phyloP scores from a whole-genome alignment of 2,113 vertebrate species.

The Pungitius pungitius region DNA sequence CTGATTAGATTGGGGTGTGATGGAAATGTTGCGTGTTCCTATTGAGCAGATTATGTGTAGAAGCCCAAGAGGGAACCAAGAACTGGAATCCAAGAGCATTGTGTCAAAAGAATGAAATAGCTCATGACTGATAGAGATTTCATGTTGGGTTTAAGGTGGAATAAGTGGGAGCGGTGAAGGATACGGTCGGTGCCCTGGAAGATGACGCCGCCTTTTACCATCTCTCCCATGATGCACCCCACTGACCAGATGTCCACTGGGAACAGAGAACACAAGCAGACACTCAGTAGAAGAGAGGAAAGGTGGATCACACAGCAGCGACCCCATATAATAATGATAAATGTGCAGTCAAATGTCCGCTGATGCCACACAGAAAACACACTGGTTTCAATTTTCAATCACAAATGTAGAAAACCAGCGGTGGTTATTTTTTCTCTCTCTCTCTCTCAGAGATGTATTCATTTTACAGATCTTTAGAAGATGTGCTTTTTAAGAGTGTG shows the following conservation, averaged over 20 bases:
- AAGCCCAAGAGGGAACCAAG: neutral
- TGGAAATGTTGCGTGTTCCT: neutral
- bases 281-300: conserved; percentile 19
- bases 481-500: neutral
- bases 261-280: conserved; percentile 79
- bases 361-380: conserved; percentile 12
- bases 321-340: conserved; percentile 13
- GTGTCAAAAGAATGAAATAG: conserved; percentile 2
- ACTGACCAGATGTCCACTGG: conserved; percentile 99
- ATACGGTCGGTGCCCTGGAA: conserved; percentile 99
- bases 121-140: neutral
- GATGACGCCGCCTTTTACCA: conserved; percentile 98
- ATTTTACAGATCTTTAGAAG: neutral
- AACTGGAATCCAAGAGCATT: conserved; percentile 1
- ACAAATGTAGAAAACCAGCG: conserved; percentile 12
- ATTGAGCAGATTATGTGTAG: neutral
- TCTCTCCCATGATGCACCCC: conserved; percentile 99
- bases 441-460: neutral
- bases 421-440: neutral
- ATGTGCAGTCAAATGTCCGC: neutral
- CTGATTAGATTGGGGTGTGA: neutral
- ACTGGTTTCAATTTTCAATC: conserved; percentile 16
- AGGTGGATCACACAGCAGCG: conserved; percentile 19
- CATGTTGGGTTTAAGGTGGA: conserved; percentile 23
- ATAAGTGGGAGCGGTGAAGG: conserved; percentile 80